Percentiles rank a stretch among this genome's conserved stretches.
phyloP scores from a whole-genome alignment of 2,888 invertebrate genomes.

The Cabera pusaria region DNA sequence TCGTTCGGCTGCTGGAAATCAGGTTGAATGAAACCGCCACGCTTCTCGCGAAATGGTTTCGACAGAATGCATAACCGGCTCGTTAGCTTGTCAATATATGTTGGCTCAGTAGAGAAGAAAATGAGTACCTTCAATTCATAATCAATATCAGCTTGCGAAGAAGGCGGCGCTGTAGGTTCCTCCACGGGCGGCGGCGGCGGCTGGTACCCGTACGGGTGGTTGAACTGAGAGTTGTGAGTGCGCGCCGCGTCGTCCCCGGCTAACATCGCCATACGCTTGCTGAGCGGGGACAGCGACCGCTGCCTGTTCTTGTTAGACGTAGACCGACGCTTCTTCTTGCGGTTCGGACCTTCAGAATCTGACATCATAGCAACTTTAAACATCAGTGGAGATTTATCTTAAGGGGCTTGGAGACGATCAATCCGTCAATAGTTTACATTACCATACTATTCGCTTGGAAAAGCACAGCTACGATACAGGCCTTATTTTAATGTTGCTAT shows the following conservation, averaged over 20 bases:
- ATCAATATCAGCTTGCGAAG: constrained; percentile 81
- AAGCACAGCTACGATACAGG: no score
- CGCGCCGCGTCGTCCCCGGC: constrained; percentile 74
- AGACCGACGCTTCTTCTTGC: constrained; percentile 84
- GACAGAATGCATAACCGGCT: no score
- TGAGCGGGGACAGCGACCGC: constrained; percentile 90
- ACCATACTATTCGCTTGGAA: no score
- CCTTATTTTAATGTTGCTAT: no score
- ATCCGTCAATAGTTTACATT: no score
- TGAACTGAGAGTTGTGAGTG: constrained; percentile 86
- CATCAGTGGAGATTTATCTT: no score
- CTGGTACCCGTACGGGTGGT: constrained; percentile 86
- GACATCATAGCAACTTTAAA: constrained; percentile 21
- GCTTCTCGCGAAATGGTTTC: no score
- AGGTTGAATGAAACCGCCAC: no score
- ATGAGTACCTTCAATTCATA: constrained; percentile 87
- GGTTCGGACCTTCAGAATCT: constrained; percentile 80
- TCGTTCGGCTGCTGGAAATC: no score
- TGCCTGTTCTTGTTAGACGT: constrained; percentile 84
- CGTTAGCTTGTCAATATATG: no score
- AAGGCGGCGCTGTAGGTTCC: constrained; percentile 56
- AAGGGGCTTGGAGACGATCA: no score
- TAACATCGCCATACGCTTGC: constrained; percentile 91
- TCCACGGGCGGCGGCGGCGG: constrained; percentile 80
- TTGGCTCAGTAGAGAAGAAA: no score